A percentile compares a stretch with the other conserved stretches of the same genome.
Evolutionary conservation across 2,797 vertebrate genomes (phyloP).

Genomic region (Pristis pectinata): DNA sequence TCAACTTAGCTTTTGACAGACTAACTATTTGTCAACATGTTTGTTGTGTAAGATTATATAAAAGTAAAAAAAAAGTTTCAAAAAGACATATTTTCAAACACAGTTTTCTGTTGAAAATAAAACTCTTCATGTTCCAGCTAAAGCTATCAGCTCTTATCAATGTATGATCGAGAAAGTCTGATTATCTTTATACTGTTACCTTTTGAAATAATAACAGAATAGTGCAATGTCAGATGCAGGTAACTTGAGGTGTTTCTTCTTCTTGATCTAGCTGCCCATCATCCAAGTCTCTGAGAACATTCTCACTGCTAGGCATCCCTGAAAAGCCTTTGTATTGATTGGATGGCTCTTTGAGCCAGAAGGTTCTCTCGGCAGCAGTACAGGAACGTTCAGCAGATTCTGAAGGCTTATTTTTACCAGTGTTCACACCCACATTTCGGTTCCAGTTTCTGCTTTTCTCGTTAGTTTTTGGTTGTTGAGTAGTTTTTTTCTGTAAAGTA

Average conservation of each 20-base stretch:
- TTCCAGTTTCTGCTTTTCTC: conserved; percentile 50
- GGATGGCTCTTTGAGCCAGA: conserved; percentile 50
- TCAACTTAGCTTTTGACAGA: not conserved
- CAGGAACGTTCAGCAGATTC: conserved; percentile 47
- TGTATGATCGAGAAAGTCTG: not conserved
- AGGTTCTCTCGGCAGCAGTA: conserved; percentile 45
- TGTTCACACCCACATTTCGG: conserved; percentile 49
- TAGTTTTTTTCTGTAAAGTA: conserved; percentile 57
- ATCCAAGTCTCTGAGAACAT: conserved; percentile 74
- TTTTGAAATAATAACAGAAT: not conserved
- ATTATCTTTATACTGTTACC: not conserved
- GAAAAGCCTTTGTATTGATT: conserved; percentile 60
- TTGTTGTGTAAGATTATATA: not conserved
- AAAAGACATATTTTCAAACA: not conserved
- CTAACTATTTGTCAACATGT: not conserved
- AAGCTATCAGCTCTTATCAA: not conserved
- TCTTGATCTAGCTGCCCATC: conserved; percentile 85
- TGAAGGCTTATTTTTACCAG: conserved; percentile 39
- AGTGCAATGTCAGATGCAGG: conserved; percentile 72
- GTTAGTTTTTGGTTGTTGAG: conserved; percentile 47
- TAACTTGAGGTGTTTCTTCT: conserved; percentile 86
- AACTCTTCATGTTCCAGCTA: not conserved
- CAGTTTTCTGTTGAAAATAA: not conserved
- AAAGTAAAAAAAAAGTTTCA: not conserved
- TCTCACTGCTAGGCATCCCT: conserved; percentile 66